These are phyloP conservation scores for Drosophila hawaiiensis DNA, from an alignment of 2,888 invertebrate genomes.

Conservation along the genomic window DNA sequence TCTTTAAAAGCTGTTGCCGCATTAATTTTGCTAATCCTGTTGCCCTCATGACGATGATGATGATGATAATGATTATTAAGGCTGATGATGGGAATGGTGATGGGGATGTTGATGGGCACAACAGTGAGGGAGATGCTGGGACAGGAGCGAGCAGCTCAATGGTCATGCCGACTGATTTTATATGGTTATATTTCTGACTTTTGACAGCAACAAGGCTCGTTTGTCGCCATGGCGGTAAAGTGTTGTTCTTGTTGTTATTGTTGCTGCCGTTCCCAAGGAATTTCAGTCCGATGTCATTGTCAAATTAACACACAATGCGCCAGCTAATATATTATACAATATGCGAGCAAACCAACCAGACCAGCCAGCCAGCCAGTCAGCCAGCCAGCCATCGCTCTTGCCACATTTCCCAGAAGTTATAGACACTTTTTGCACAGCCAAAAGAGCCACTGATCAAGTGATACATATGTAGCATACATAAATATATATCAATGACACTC, in stretches of 20 bases:
- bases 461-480: not conserved
- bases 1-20: conserved; percentile 59
- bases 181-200: conserved; percentile 77
- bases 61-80: conserved; percentile 7
- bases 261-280: conserved; percentile 63
- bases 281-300: conserved; percentile 53
- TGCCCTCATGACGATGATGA: conserved; percentile 44
- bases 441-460: conserved; percentile 18
- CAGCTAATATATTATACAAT: conserved; percentile 78
- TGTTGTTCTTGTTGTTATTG: conserved; percentile 48
- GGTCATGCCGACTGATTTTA: conserved; percentile 75
- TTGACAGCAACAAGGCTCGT: conserved; percentile 77
- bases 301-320: conserved; percentile 78
- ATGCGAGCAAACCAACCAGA: conserved; percentile 32
- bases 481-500: conserved; percentile 19
- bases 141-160: conserved; percentile 57
- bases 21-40: conserved; percentile 75
- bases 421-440: conserved; percentile 46
- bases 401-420: conserved; percentile 67
- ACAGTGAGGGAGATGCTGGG: conserved; percentile 33
- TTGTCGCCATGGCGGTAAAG: conserved; percentile 68
- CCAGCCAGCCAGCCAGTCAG: not conserved
- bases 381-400: not conserved
- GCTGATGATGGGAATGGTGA: conserved; percentile 20
- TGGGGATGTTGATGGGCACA: conserved; percentile 25